These are phyloP conservation scores for Pseudopleuronectes americanus DNA, from an alignment of 2,797 vertebrate species.

Conservation along the genomic window DNA sequence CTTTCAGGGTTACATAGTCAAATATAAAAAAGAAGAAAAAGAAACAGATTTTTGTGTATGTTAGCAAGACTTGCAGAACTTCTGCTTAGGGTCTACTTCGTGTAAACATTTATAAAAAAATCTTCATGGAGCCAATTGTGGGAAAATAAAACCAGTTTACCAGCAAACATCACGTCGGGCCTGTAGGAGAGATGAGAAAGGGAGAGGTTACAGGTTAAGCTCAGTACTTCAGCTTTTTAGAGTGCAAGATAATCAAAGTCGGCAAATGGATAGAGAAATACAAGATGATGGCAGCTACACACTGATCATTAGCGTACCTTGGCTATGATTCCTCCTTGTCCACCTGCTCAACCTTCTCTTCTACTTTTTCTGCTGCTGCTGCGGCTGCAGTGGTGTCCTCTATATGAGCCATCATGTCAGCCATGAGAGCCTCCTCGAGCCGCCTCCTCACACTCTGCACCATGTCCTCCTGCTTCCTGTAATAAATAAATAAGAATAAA, in stretches of 20 bases:
- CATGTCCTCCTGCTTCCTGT: conserved; percentile 95
- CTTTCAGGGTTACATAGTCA: conserved; percentile 51
- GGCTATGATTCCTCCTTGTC: conserved; percentile 86
- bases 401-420: conserved; percentile 94
- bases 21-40: conserved; percentile 38
- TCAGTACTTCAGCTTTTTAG: neutral
- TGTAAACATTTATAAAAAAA: conserved; percentile 44
- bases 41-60: conserved; percentile 47
- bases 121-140: conserved; percentile 44
- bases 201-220: conserved; percentile 8
- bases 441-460: conserved; percentile 94
- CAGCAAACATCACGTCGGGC: conserved; percentile 48
- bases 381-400: conserved; percentile 86
- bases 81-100: conserved; percentile 48
- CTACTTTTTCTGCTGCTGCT: conserved; percentile 76
- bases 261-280: conserved; percentile 1
- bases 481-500: conserved; percentile 1
- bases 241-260: neutral
- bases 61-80: conserved; percentile 45
- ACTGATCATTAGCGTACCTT: conserved; percentile 65
- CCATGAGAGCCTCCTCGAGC: conserved; percentile 95
- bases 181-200: conserved; percentile 51
- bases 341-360: conserved; percentile 59
- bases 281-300: neutral
- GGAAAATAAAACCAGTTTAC: conserved; percentile 51